These are phyloP conservation scores for Lepus oiostolus DNA, from an alignment of 2,797 vertebrate species.

Conservation along the genomic window DNA sequence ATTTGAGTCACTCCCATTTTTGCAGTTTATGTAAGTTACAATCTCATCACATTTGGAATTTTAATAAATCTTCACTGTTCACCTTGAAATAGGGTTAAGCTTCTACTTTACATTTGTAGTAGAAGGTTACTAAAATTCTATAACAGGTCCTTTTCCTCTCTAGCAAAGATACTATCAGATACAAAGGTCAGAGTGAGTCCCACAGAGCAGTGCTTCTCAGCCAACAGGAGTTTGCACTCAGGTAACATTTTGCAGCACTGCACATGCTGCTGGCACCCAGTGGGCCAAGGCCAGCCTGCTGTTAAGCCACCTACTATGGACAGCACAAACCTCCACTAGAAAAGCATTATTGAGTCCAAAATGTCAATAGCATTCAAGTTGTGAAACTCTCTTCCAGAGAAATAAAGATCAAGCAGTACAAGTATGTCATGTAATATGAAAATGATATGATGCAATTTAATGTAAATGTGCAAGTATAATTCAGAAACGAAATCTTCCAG, in stretches of 20 bases:
- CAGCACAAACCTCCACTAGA: not conserved
- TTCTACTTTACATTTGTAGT: too few relatives aligned
- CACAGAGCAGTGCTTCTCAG: not conserved
- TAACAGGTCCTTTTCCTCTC: too few relatives aligned
- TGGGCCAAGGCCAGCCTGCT: not conserved
- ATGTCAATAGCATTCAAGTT: not conserved
- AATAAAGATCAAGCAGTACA: not conserved
- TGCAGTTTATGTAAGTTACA: not conserved
- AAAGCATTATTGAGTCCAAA: not conserved
- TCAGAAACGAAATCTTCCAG: too few relatives aligned
- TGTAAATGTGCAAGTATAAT: too few relatives aligned
- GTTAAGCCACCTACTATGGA: not conserved
- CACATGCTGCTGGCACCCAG: not conserved
- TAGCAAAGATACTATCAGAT: too few relatives aligned
- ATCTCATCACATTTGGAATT: not conserved
- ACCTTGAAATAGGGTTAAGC: too few relatives aligned
- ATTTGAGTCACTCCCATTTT: not conserved
- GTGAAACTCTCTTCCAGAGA: not conserved
- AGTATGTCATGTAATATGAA: too few relatives aligned
- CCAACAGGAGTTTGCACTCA: not conserved
- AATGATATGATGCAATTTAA: too few relatives aligned
- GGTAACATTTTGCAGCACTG: not conserved
- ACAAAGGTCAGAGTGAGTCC: too few relatives aligned
- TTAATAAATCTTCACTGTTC: not conserved
- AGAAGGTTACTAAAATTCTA: too few relatives aligned